These are phyloP conservation scores for Tetropium fuscum DNA, from an alignment of 2,888 invertebrate genomes.

Conservation along the genomic window DNA sequence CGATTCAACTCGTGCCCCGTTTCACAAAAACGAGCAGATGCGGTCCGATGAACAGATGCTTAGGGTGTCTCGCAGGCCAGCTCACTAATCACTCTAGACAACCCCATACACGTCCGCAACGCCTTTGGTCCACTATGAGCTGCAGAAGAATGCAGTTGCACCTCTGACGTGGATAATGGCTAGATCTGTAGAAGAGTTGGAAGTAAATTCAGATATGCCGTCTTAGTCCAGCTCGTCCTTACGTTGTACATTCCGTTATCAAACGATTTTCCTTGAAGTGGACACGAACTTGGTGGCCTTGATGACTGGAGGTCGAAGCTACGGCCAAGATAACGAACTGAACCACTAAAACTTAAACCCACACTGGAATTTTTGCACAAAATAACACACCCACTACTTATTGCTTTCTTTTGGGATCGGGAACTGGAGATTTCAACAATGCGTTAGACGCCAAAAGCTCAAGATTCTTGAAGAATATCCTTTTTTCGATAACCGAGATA, in stretches of 20 bases:
- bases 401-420: neutral
- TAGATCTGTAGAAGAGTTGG: slow-evolving; percentile 11
- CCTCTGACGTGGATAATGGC: slow-evolving; percentile 8
- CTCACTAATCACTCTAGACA: slow-evolving; percentile 18
- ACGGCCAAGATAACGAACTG: slow-evolving; percentile 4
- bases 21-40: slow-evolving; percentile 52
- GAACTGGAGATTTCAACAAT: slow-evolving; percentile 21
- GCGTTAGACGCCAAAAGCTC: slow-evolving; percentile 14
- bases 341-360: neutral
- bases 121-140: slow-evolving; percentile 36
- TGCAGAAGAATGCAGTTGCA: slow-evolving; percentile 38
- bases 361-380: slow-evolving; percentile 10
- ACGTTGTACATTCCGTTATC: slow-evolving; percentile 19
- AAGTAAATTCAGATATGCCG: slow-evolving; percentile 3
- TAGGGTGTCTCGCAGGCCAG: slow-evolving; percentile 45
- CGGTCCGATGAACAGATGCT: slow-evolving; percentile 58
- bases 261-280: slow-evolving; percentile 30
- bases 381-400: neutral
- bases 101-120: slow-evolving; percentile 18
- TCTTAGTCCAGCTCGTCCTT: slow-evolving; percentile 1
- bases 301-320: slow-evolving; percentile 19
- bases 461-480: neutral
- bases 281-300: slow-evolving; percentile 33
- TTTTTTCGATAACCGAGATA: neutral
- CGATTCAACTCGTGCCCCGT: slow-evolving; percentile 36